Evolutionary conservation across 2,113 vertebrate species (phyloP).

Genomic region (Hippocampus mohnikei): DNA sequence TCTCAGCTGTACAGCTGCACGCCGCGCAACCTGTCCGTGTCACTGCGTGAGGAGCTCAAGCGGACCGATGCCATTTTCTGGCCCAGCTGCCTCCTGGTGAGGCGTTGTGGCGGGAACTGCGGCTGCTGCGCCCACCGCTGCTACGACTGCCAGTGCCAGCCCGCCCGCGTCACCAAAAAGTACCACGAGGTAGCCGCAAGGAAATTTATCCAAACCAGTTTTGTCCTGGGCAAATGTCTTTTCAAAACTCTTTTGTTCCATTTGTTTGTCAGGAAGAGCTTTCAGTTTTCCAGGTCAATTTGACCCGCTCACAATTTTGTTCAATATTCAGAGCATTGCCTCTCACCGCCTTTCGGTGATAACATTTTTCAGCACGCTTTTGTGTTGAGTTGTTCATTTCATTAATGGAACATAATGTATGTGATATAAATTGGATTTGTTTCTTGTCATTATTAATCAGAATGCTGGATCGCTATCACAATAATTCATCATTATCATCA

Average conservation of each 20-base stretch:
- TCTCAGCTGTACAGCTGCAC: constrained; percentile 92
- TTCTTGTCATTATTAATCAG: too few species aligned
- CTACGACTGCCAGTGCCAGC: constrained; percentile 88
- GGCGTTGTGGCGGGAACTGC: constrained; percentile 96
- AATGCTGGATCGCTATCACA: neutral
- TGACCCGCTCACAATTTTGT: neutral
- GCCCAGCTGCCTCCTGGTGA: constrained; percentile 94
- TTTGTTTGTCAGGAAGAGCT: neutral
- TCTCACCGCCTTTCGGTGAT: neutral
- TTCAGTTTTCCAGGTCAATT: neutral
- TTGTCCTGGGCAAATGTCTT: neutral
- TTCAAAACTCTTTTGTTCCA: neutral
- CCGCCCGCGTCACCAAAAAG: constrained; percentile 87
- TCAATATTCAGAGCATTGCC: neutral
- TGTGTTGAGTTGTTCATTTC: too few species aligned
- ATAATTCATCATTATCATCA: neutral
- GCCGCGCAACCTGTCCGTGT: constrained; percentile 91
- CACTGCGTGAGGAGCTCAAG: constrained; percentile 89
- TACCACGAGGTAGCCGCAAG: constrained; percentile 83
- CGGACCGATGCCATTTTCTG: constrained; percentile 95
- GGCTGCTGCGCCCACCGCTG: constrained; percentile 89
- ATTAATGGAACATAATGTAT: too few species aligned
- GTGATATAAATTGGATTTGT: too few species aligned
- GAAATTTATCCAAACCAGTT: neutral
- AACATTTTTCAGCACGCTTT: neutral